Base-by-base conservation (phyloP, 2,888 invertebrate species). In the Oligia strigilis region DNA sequence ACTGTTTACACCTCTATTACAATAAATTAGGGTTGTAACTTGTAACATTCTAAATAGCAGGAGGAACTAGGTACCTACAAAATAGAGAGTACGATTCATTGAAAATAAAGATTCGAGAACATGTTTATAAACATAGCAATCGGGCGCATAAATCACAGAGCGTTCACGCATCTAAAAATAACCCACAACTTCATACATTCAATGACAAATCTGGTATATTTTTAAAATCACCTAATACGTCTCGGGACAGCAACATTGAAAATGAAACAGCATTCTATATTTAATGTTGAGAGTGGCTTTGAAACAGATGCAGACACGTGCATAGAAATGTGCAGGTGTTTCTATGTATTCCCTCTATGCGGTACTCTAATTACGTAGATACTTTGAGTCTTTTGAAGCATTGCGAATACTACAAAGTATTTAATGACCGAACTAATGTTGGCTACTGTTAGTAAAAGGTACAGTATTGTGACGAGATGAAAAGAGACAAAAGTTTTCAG, bases 241-340 rank as follows among this genome's bases (percentile, higher is more conserved):
- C 72, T 77, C 55, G 75, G 9, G 62, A 67, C 64, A 14, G 58
- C 55, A 75, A 67, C 71, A 77, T 72, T 69, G 70, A 67, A 67
- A 70, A 75, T 77, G 62, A 83, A 85, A 82, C 75, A 69, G 43
- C 75, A 71, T 77, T 80, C 82, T 80, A 80, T 77, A 86, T 82
- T 75, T 84, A 84, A 75, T 29, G 19, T 75, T 72, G 66, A 88
- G 86, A 81, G 64, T 81, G 60, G 60, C 17, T 78, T 49, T 75
- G 66, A 67, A 76, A 49, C 85, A 79, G 86, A 76, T 86, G 85
- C 86, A 74, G 62, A 23, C 78, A 73, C 75, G 81, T 78, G 83
- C n/a, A 49, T 36, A 3, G 0, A 17, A 43, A 43, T 76, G 19
- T 70, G 72, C 52, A 46, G 4, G 19, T 49, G 4, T 75, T 46